Evolutionary conservation across 2,888 invertebrate genomes (phyloP), one percentile per base, ranked within the genome.

Genomic region (Lamellibrachia columna): DNA sequence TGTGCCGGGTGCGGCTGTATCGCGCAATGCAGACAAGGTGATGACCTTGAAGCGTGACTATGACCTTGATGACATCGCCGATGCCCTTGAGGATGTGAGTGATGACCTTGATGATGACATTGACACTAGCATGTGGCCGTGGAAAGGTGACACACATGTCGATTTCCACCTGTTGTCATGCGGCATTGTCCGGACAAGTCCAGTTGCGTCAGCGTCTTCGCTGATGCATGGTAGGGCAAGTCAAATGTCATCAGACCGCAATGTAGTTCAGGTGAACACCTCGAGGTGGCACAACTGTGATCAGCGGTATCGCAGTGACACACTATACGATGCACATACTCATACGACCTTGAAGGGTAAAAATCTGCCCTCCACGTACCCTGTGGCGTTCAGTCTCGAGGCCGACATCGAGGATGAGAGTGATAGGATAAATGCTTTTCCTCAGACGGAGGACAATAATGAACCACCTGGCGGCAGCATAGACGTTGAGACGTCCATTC

Each of bases 131-230:
- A 9, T 55, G 15, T 75, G 75, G 75, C 75, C 75, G n/a, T 15
- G 22, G 22, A 75, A 15, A 75, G 75, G 15, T 22, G 75, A 75
- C 75, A 75, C 75, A 15, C 15, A 22, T 22, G 75, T 75, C 22
- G 75, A 75, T 22, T 75, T 75, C 75, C 75, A 75, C 75, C 75
- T 75, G 75, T 75, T 75, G 75, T 75, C 75, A 22, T 75, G 75
- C 22, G 75, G 75, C 15, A 75, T 75, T 75, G 22, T 75, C 75
- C 15, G 75, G 75, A 75, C 75, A 15, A 75, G 75, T 75, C 75
- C 75, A 22, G 75, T 75, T 6, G 22, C 75, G 75, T 75, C 75
- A 2, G 75, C n/a, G 75, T 22, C 22, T 6, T 75, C 75, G 6
- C 75, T 75, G 75, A 75, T 75, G 75, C 75, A 22, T 6, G 75